Evolutionary conservation across 1,140 invertebrate species (phyloP).

Genomic region (Aphelenchoides avenae): DNA sequence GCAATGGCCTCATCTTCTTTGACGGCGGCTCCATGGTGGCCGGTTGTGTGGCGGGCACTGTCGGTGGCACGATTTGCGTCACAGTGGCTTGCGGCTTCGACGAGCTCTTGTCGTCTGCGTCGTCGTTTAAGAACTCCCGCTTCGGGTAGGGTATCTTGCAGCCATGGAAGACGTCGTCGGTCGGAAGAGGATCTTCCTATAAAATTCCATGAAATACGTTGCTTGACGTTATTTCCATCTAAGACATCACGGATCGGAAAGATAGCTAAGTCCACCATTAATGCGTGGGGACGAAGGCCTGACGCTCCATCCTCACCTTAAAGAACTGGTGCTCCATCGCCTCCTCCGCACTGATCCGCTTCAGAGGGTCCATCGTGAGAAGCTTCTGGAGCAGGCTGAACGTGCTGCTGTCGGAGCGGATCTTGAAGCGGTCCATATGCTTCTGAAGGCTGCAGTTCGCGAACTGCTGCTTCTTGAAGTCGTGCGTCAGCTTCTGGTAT

Average conservation of each 20-base stretch:
- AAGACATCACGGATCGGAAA: background rate
- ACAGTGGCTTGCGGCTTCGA: slow-evolving; percentile 30
- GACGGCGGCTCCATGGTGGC: slow-evolving; percentile 24
- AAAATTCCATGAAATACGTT: background rate
- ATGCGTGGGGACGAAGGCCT: no score
- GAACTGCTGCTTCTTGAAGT: slow-evolving; percentile 78
- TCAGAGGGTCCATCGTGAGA: slow-evolving; percentile 95
- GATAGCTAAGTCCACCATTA: no score
- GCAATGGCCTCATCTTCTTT: slow-evolving; percentile 2
- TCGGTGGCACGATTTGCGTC: slow-evolving; percentile 3
- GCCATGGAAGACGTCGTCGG: slow-evolving; percentile 83
- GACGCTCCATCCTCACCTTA: no score
- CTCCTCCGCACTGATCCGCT: slow-evolving; percentile 91
- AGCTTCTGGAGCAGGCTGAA: slow-evolving; percentile 89
- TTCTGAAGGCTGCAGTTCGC: slow-evolving; percentile 81
- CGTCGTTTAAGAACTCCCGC: slow-evolving; percentile 92
- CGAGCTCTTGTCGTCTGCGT: slow-evolving; percentile 75
- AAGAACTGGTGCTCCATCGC: slow-evolving; percentile 84
- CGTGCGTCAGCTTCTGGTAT: slow-evolving; percentile 87
- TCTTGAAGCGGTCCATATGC: slow-evolving; percentile 98
- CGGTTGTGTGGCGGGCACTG: slow-evolving; percentile 16
- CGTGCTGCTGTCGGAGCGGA: slow-evolving; percentile 87
- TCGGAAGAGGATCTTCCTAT: slow-evolving; percentile 82
- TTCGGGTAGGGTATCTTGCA: slow-evolving; percentile 96
- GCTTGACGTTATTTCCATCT: slow-evolving; percentile 5